Percentiles rank a stretch among this genome's conserved stretches.
These are phyloP conservation scores for Sarcophaga variegata DNA, from an alignment of 2,888 invertebrate species.

Conservation along the genomic window DNA sequence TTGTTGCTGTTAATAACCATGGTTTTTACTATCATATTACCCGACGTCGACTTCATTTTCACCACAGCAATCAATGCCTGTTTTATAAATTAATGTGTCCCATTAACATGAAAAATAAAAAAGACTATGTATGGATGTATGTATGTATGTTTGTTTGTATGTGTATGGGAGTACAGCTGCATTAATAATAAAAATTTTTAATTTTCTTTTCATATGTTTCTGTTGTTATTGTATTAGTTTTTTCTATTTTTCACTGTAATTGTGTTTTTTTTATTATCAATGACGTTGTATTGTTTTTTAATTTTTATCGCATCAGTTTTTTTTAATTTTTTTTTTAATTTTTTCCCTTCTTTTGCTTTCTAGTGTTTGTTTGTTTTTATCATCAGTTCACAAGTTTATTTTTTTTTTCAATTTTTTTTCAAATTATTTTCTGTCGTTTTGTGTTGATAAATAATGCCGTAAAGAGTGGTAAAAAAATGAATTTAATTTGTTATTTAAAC, in stretches of 20 bases:
- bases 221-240: not conserved
- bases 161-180: not conserved
- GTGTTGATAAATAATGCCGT: slow-evolving; percentile 22
- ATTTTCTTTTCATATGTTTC: not conserved
- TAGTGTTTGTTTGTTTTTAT: slow-evolving; percentile 7
- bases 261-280: slow-evolving; percentile 33
- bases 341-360: slow-evolving; percentile 2
- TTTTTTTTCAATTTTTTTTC: not conserved
- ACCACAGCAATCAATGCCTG: slow-evolving; percentile 34
- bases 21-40: slow-evolving; percentile 31
- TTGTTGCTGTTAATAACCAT: no score
- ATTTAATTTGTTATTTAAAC: not conserved
- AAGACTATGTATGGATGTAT: not conserved
- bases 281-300: slow-evolving; percentile 28
- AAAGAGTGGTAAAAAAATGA: not conserved
- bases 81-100: slow-evolving; percentile 27
- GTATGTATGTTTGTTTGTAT: no score
- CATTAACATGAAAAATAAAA: slow-evolving; percentile 17
- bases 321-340: not conserved
- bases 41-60: not conserved
- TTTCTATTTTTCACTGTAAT: not conserved
- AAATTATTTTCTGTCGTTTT: not conserved
- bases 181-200: slow-evolving; percentile 37
- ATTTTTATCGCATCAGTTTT: not conserved
- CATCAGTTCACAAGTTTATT: slow-evolving; percentile 2